Evolutionary conservation across 2,797 vertebrate genomes (phyloP), one percentile per base, ranked within the genome.

Genomic region (Otolemur crassicaudatus): DNA sequence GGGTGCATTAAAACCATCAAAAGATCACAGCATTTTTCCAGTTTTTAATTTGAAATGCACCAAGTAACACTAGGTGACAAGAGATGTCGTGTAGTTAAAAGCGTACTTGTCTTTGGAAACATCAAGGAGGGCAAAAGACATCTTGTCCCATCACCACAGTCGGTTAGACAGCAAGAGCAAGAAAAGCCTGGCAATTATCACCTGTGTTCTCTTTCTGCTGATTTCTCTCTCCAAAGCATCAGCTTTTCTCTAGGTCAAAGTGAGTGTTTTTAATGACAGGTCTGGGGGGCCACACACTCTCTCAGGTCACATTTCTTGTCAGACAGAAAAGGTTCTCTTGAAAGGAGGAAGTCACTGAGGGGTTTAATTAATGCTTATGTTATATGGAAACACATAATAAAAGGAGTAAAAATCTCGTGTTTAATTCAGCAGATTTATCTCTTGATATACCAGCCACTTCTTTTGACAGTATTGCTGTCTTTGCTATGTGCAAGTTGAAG

Each of bases 351-450:
- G 81, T 76, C 73, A 92, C 92, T 61, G 94, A 97, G 92, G 73
- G 93, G 61, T 98, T 98, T 98, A 98, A 98, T 98, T 98, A 98
- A 97, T 96, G 92, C 96, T 96, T 98, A 92, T 65, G 80, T 46
- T 97, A 93, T 89, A 95, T 0, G 1, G 67, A 98, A 98, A 98
- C 91, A 92, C 72, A 97, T 92, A 89, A 94, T 92, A 91, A 98
- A 98, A 97, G 81, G 94, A 98, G 98, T 96, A 93, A 96, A 97
- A 98, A 67, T 56, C 85, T 97, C 87, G 83, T 92, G 96, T 92
- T 98, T 97, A 97, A 98, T 97, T 97, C 93, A 94, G 85, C 92
- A 95, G 80, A 97, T 97, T 96, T 97, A 93, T 98, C 96, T 98
- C 94, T 97, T 76, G 95, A 95, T 98, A 96, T 79, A 83, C 87